Conservation (phyloP, 1,140 invertebrate species). For the Leptinotarsa defecta region DNA sequence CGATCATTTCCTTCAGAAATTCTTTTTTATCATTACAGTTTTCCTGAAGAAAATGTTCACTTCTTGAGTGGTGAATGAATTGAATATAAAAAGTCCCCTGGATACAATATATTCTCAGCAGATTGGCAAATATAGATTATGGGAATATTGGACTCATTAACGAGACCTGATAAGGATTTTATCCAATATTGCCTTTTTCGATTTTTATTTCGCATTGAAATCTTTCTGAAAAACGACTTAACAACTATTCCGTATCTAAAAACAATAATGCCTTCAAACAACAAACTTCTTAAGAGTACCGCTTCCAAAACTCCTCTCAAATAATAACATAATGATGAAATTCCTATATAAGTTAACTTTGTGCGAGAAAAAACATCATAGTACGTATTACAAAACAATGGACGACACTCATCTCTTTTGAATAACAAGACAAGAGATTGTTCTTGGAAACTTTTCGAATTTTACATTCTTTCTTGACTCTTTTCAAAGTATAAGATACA, state of each 20-base stretch:
- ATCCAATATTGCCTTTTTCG: no score
- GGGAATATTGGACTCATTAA: no score
- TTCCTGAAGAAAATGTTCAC: no score
- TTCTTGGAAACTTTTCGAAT: slow-evolving; percentile 44
- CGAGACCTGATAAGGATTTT: no score
- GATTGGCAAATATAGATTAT: no score
- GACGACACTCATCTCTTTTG: slow-evolving; percentile 40
- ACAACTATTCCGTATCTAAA: slow-evolving; percentile 17
- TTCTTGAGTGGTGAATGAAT: no score
- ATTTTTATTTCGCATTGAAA: not conserved
- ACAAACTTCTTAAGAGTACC: not conserved
- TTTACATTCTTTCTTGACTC: slow-evolving; percentile 46
- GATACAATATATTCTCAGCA: no score
- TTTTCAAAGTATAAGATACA: slow-evolving; percentile 34
- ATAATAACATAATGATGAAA: slow-evolving; percentile 48
- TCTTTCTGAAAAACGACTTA: not conserved
- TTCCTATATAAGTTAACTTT: slow-evolving; percentile 49
- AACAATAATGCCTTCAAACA: slow-evolving; percentile 17
- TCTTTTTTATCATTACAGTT: no score
- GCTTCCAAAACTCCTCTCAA: not conserved
- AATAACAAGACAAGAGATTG: slow-evolving; percentile 47
- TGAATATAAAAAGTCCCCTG: no score
- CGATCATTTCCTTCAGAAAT: no score
- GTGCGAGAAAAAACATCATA: slow-evolving; percentile 40
- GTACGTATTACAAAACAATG: slow-evolving; percentile 42